Conservation (phyloP, 2,113 vertebrate genomes). For the Hiodon tergisus region DNA sequence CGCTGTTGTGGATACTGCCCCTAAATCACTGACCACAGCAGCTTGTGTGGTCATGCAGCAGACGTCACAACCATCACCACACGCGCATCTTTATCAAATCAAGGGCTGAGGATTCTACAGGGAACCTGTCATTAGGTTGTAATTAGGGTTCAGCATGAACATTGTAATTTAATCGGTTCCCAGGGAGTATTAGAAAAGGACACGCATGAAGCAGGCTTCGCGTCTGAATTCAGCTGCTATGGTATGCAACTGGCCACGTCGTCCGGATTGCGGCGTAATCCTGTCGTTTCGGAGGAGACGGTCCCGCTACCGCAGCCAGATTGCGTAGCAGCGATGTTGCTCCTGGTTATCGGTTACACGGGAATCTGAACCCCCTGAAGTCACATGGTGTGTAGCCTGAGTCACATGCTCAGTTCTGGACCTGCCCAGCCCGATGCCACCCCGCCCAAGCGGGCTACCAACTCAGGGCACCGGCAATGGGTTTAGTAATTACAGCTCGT, state of each 20-base stretch:
- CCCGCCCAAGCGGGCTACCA: slow-evolving; percentile 37
- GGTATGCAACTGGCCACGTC: not conserved
- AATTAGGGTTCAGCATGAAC: slow-evolving; percentile 1
- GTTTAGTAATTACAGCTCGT: slow-evolving; percentile 76
- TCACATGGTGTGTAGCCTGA: not conserved
- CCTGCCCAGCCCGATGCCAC: not conserved
- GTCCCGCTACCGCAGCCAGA: too few relatives aligned
- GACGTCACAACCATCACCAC: not conserved
- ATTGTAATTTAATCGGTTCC: not conserved
- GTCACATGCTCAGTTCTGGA: not conserved
- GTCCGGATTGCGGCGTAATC: not conserved
- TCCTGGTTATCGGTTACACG: too few relatives aligned
- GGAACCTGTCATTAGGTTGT: not conserved
- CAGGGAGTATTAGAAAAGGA: not conserved
- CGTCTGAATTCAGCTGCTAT: not conserved
- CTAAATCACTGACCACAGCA: not conserved
- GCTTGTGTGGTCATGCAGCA: not conserved
- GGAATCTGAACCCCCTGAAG: not conserved
- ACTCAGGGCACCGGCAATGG: slow-evolving; percentile 53
- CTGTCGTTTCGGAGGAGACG: too few relatives aligned
- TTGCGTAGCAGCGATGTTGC: too few relatives aligned
- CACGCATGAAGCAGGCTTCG: not conserved
- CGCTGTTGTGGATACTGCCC: too few relatives aligned
- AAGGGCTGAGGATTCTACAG: not conserved
- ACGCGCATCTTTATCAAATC: not conserved